phyloP scores from a whole-genome alignment of 1,140 invertebrate genomes.

The Wiebesia pumilae region DNA sequence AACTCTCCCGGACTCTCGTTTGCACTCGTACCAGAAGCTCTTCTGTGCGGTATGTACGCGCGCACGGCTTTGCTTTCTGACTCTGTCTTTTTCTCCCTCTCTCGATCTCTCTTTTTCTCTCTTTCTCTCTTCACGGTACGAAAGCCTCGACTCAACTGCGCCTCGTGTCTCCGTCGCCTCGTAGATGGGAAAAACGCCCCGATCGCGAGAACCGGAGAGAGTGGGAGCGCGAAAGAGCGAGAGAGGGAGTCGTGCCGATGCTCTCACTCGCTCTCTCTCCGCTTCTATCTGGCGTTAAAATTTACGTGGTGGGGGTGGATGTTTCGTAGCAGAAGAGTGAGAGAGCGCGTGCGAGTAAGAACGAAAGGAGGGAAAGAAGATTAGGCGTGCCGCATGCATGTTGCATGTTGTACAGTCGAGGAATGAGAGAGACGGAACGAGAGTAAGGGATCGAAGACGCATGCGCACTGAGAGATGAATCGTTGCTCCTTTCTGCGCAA shows the following conservation, averaged over 20 bases:
- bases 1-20: neutral
- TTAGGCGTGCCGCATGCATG: slow-evolving; percentile 43
- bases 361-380: neutral
- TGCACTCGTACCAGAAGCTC: neutral
- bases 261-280: neutral
- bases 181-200: slow-evolving; percentile 49
- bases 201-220: slow-evolving; percentile 1
- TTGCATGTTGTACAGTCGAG: neutral
- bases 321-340: neutral
- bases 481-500: slow-evolving; percentile 42
- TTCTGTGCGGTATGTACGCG: neutral
- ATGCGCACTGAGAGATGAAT: slow-evolving; percentile 54
- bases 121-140: slow-evolving; percentile 61
- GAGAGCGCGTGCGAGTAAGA: neutral
- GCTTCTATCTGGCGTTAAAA: neutral
- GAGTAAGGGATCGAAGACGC: slow-evolving; percentile 46
- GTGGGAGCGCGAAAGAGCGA: slow-evolving; percentile 28
- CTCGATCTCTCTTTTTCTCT: slow-evolving; percentile 33
- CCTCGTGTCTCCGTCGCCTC: slow-evolving; percentile 57
- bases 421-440: neutral
- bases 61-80: neutral
- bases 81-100: neutral
- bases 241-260: neutral
- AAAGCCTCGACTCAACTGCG: slow-evolving; percentile 70
- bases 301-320: slow-evolving; percentile 20